These are phyloP conservation scores for Catharus fuscescens DNA, from an alignment of 2,113 vertebrate genomes.

Conservation along the genomic window DNA sequence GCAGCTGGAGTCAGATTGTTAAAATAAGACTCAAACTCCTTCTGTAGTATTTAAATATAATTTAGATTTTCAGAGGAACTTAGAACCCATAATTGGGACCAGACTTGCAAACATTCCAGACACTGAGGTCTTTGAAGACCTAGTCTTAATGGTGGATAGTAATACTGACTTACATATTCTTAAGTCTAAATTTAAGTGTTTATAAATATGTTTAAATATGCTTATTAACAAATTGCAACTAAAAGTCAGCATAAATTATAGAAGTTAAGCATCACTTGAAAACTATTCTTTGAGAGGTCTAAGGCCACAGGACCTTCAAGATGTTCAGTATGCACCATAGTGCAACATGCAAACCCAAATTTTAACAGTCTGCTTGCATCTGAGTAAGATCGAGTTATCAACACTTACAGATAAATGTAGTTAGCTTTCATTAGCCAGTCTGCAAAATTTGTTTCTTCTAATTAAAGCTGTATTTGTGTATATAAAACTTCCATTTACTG, in stretches of 20 bases:
- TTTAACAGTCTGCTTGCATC: background rate
- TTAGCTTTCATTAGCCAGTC: slow-evolving; percentile 5
- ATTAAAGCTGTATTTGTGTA: slow-evolving; percentile 10
- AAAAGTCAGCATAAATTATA: background rate
- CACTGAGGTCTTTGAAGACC: background rate
- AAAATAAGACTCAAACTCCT: slow-evolving; percentile 16
- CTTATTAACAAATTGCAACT: background rate
- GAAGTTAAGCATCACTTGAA: background rate
- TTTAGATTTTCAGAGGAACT: slow-evolving; percentile 44
- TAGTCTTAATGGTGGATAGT: background rate
- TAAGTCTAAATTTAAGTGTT: background rate
- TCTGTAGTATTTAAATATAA: slow-evolving; percentile 20
- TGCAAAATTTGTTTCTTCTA: slow-evolving; percentile 24
- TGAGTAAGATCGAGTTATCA: slow-evolving; percentile 24
- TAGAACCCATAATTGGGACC: slow-evolving; percentile 3
- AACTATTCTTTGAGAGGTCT: background rate
- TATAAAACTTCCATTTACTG: slow-evolving; percentile 20
- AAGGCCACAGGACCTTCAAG: background rate
- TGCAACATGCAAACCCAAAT: background rate
- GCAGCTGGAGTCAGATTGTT: background rate
- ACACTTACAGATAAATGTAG: background rate
- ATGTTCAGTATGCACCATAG: background rate
- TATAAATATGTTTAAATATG: background rate
- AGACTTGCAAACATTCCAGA: slow-evolving; percentile 37
- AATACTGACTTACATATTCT: background rate